Base-by-base conservation (phyloP, 2,797 vertebrate genomes). In the Bufotes viridis region DNA sequence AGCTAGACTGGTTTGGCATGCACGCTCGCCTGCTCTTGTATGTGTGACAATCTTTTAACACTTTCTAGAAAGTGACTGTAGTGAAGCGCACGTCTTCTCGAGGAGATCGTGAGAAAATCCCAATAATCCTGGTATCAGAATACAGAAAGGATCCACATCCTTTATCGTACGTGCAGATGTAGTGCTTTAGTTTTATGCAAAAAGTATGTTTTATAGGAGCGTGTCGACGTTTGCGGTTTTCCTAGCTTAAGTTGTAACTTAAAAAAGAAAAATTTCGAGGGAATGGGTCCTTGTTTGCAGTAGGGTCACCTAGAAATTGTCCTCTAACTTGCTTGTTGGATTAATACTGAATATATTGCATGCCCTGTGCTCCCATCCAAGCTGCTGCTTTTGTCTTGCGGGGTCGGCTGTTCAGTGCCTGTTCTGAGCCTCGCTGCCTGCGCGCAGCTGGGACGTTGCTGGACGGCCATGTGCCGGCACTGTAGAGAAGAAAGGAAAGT, bases 391-490 rank as follows among this genome's bases (percentile, higher is more conserved):
- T 34, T 26, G 61, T 55, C 26, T 72, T 2, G 65, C 29, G 13
- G 2, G 51, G 1, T 42, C 26, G n/a, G 67, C 14, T 51, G 20
- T 22, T 81, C 42, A 42, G 42, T 65, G 22, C 18, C 58, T 15
- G 55, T 49, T 42, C 9, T 81, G 18, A 81, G 49, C 10, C 9
- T 24, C 6, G 42, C 29, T 55, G 22, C 51, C 18, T 20, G 11
- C 6, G 17, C 4, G 49, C n/a, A 51, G 67, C 91, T 69, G 82
- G 90, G 92, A 91, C 89, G 90, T 29, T 55, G 34, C 81, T 93
- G 93, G 94, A 91, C 81, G 0, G 89, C 88, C 91, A 94, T 92
- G 12, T 92, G 94, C 91, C 92, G 92, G 92, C 90, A 88, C 81
- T n/a, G 2, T 81, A 72, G 67, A 75, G 78, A 88, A 84, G 75